Evolutionary conservation across 2,797 vertebrate genomes (phyloP), one percentile per base, ranked within the genome.

Genomic region (Cuculus canorus): DNA sequence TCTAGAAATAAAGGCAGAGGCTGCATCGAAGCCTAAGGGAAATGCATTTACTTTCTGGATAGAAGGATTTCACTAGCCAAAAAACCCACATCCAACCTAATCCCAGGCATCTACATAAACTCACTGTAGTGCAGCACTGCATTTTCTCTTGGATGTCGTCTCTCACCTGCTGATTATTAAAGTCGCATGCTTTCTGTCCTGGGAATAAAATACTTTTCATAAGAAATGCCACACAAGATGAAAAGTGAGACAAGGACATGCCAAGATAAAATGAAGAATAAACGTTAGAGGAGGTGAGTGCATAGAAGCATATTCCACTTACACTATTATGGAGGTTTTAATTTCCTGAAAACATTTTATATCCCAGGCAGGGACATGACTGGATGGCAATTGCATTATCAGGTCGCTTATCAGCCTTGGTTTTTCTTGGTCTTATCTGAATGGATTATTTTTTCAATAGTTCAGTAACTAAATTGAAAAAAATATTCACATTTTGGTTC

Each of bases 281-380:
- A 91, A 73, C 0, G 1, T 70, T 53, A 79, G 45, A 88, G 27
- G 53, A 82, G 56, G 56, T 60, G 56, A 94, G 72, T 41, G 30
- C 60, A 84, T 68, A 88, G 48, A 81, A 59, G 47, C 32, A 30
- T 84, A 86, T 92, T 90, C 86, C 76, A 91, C 45, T 90, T 82
- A 79, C 11, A 9, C 19, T 77, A 24, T 78, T 79, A 79, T 32
- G 37, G 75, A 93, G 81, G 57, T 82, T 93, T 96, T 96, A 95
- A 95, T 96, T 96, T 96, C 96, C 88, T 96, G 93, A 81, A 87
- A 88, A 88, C 5, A 72, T 85, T 93, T 95, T 82, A 69, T 83
- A 91, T 63, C 66, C 70, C 70, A 82, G 80, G 43, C 82, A 90
- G 77, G 48, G 30, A 84, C 56, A 84, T 9, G 39, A 82, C 13